phyloP scores from a whole-genome alignment of 2,797 vertebrate genomes.

The Helarctos malayanus region DNA sequence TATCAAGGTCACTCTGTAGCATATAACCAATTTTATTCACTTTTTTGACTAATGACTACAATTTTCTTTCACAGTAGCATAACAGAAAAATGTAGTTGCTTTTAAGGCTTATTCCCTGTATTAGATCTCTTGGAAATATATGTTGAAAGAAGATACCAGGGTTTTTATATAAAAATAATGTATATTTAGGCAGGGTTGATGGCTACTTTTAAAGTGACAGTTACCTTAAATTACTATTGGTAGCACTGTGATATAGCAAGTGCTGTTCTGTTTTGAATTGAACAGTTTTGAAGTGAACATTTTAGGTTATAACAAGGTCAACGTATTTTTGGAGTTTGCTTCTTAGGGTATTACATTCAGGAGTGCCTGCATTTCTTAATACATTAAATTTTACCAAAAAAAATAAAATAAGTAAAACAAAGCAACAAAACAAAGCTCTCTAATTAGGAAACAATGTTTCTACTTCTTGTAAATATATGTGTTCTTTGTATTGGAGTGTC shows the following conservation, averaged over 20 bases:
- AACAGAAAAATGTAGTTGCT: slow-evolving; percentile 77
- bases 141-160: slow-evolving; percentile 78
- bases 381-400: background rate
- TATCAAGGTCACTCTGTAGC: slow-evolving; percentile 85
- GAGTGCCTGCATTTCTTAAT: background rate
- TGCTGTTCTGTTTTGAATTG: slow-evolving; percentile 44
- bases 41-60: slow-evolving; percentile 87
- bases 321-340: slow-evolving; percentile 56
- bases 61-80: slow-evolving; percentile 84
- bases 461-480: background rate
- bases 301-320: slow-evolving; percentile 62
- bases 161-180: slow-evolving; percentile 82
- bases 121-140: slow-evolving; percentile 76
- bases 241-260: slow-evolving; percentile 32
- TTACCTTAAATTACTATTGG: slow-evolving; percentile 70
- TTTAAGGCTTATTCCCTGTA: slow-evolving; percentile 77
- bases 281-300: slow-evolving; percentile 59
- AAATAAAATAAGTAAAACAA: background rate
- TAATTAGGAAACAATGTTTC: background rate
- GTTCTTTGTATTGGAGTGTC: background rate
- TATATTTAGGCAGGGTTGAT: slow-evolving; percentile 75
- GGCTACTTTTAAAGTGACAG: slow-evolving; percentile 80
- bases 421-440: background rate
- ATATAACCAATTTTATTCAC: slow-evolving; percentile 84
- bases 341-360: background rate